Evolutionary conservation across 2,113 vertebrate genomes (phyloP).

Genomic region (Engystomops pustulosus): DNA sequence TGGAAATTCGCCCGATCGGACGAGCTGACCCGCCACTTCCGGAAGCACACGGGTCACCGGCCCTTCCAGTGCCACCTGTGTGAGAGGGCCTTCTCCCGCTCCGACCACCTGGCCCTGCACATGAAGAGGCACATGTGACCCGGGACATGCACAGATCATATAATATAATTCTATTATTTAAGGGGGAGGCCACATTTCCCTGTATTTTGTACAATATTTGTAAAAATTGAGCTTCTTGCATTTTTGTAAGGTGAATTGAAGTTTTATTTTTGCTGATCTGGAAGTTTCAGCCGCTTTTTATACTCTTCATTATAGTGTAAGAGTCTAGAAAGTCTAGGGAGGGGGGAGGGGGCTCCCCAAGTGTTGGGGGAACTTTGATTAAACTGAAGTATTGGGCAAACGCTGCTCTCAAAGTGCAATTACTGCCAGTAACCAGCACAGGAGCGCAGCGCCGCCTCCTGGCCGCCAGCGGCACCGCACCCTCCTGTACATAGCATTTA

Average conservation of each 20-base stretch:
- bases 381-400: neutral
- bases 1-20: constrained; percentile 91
- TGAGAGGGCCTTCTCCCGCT: constrained; percentile 89
- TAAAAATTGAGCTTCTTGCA: constrained; percentile 40
- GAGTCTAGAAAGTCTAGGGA: neutral
- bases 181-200: neutral
- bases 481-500: neutral
- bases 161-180: constrained; percentile 24
- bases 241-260: constrained; percentile 54
- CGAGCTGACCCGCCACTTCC: constrained; percentile 88
- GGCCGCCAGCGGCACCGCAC: neutral
- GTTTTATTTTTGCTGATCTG: constrained; percentile 40
- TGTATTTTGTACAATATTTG: constrained; percentile 43
- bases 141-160: constrained; percentile 3
- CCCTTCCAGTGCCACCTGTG: constrained; percentile 92
- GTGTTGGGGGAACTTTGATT: neutral
- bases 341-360: neutral
- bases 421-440: neutral
- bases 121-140: constrained; percentile 92
- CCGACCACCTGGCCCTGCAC: constrained; percentile 90
- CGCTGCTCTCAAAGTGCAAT: constrained; percentile 41
- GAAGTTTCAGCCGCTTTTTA: constrained; percentile 40
- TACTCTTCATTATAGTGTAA: constrained; percentile 31
- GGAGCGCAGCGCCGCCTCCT: constrained; percentile 23
- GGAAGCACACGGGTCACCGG: constrained; percentile 89